Base-by-base conservation (phyloP, 2,797 vertebrate species). In the Hemitrygon akajei region DNA sequence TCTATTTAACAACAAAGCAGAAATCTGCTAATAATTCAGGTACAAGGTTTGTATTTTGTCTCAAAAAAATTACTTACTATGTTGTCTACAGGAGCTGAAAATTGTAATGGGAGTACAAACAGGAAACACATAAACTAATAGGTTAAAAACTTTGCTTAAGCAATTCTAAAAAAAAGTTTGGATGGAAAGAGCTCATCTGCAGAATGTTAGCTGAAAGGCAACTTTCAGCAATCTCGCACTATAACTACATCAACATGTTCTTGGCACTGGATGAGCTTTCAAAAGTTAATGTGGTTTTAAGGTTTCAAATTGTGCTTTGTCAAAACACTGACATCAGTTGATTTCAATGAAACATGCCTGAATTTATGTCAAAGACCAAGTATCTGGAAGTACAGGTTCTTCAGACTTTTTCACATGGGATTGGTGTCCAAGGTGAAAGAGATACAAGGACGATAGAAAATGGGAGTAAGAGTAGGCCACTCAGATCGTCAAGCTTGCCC, bases 211-310 rank as follows among this genome's bases (percentile, higher is more conserved):
- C 69, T 91, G 40, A 91, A 71, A 91, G 89, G 34, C 69, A 73
- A 91, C 69, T 22, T 73, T 91, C 20, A 10, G 25, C 34, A 91
- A 91, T 71, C 89, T 27, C 34, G 73, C 63, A 91, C 71, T 91
- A 91, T 73, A 91, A 91, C 89, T 71, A 73, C 18, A 91, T 73
- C 66, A 91, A 27, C 37, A 91, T 91, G 66, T 47, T 71, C 89
- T 40, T 91, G 89, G n/a, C 27, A 91, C 40, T 12, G 63, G 37
- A 63, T 25, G 66, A 91, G 66, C 73, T 66, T 92, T 92, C 91
- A 92, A 75, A 92, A 92, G 71, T 47, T 7, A 47, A 40, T 3
- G 3, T 73, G 40, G 20, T 25, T 56, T 92, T 71, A 75, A 75
- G 69, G 56, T 37, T 40, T 92, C 27, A 92, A 75, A 75, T 75